phyloP scores from a whole-genome alignment of 2,113 vertebrate genomes.

The Platysternon megacephalum region DNA sequence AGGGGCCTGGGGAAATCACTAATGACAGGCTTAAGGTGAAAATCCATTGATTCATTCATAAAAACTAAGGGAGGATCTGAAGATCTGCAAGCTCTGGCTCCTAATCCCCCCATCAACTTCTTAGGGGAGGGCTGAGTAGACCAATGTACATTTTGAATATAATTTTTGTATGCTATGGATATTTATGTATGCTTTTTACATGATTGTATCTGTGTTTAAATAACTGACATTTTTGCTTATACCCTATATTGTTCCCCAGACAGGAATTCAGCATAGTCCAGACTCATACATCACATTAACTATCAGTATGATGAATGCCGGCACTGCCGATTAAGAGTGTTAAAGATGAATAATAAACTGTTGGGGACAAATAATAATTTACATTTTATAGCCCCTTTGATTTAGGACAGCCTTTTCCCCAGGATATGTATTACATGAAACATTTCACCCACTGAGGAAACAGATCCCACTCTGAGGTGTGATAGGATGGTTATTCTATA shows the following conservation, averaged over 20 bases:
- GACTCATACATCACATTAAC: background rate
- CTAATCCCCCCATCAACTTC: accelerated
- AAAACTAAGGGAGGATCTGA: background rate
- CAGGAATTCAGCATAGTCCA: background rate
- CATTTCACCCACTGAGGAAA: background rate
- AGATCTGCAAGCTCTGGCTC: background rate
- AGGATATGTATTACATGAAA: background rate
- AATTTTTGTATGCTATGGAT: background rate
- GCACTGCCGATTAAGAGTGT: background rate
- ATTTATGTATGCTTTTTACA: background rate
- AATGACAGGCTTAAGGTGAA: background rate
- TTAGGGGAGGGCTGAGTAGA: background rate
- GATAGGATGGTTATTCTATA: background rate
- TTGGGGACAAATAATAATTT: accelerated
- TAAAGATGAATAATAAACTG: background rate
- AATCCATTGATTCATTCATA: background rate
- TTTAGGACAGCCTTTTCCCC: background rate
- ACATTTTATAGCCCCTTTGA: background rate
- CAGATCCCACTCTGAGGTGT: background rate
- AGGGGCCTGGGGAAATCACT: background rate
- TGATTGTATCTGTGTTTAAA: background rate
- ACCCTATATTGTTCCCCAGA: background rate
- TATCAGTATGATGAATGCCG: accelerated
- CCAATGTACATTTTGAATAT: background rate
- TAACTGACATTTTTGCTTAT: background rate